Evolutionary conservation across 1,140 invertebrate genomes (phyloP).

Genomic region (Cotesia vestalis): DNA sequence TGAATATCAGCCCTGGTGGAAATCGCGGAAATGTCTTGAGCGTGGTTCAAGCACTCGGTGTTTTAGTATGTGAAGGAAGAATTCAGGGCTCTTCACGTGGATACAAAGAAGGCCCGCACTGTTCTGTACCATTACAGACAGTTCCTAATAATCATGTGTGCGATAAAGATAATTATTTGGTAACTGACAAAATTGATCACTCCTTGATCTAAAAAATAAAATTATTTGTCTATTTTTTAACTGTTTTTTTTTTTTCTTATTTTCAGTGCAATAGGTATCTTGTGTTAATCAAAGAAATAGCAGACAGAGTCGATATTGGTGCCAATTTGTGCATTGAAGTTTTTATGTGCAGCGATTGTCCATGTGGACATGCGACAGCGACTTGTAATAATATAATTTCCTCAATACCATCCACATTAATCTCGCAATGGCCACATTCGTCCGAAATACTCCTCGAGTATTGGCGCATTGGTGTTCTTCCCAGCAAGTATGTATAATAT

Average conservation of each 20-base stretch:
- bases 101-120: slow-evolving; percentile 80
- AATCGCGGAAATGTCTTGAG: slow-evolving; percentile 68
- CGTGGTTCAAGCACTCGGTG: slow-evolving; percentile 74
- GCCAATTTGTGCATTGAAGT: slow-evolving; percentile 78
- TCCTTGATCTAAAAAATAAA: too few relatives aligned
- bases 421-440: slow-evolving; percentile 58
- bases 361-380: slow-evolving; percentile 68
- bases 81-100: slow-evolving; percentile 73
- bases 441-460: slow-evolving; percentile 75
- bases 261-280: slow-evolving; percentile 64
- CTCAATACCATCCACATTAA: slow-evolving; percentile 50
- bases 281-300: slow-evolving; percentile 68
- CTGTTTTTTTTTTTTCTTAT: background rate
- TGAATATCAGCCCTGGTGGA: slow-evolving; percentile 51
- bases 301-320: slow-evolving; percentile 67
- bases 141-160: slow-evolving; percentile 66
- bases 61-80: slow-evolving; percentile 75
- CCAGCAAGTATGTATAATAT: slow-evolving; percentile 69
- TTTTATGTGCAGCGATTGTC: slow-evolving; percentile 74
- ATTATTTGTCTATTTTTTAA: background rate
- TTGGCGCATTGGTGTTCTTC: slow-evolving; percentile 75
- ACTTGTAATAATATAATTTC: slow-evolving; percentile 60
- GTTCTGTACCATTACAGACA: slow-evolving; percentile 65
- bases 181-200: slow-evolving; percentile 50
- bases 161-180: slow-evolving; percentile 67